Conservation (phyloP, 2,113 vertebrate genomes). For the Oncorhynchus keta region DNA sequence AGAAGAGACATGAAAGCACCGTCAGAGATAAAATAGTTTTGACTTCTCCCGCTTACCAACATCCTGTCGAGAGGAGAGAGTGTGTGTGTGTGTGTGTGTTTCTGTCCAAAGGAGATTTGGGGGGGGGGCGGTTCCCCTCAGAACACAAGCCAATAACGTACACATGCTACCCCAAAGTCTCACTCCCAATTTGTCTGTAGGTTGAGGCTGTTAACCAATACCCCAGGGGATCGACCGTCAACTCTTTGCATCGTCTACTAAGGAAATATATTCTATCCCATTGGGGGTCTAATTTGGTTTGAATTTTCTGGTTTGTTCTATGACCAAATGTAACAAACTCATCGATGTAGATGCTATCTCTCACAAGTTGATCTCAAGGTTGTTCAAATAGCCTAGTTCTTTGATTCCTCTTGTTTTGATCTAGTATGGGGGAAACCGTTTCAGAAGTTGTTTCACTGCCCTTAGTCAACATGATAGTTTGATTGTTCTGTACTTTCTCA, state of each 20-base stretch:
- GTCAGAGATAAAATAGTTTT: conserved; percentile 33
- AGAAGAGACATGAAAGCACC: conserved; percentile 14
- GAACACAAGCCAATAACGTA: neutral
- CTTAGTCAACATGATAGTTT: conserved; percentile 34
- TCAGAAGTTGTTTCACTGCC: conserved; percentile 40
- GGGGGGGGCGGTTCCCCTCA: neutral
- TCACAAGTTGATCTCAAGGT: neutral
- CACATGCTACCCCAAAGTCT: neutral
- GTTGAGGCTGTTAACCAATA: neutral
- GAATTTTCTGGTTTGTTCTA: conserved; percentile 9
- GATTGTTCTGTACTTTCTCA: neutral
- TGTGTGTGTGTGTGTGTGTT: neutral
- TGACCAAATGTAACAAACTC: neutral
- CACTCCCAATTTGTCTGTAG: conserved; percentile 16
- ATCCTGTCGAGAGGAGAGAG: conserved; percentile 18
- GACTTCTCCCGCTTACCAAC: conserved; percentile 15
- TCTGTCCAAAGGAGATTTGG: neutral
- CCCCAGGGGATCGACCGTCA: neutral
- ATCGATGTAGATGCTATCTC: neutral
- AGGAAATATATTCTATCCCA: neutral
- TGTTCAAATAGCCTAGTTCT: neutral
- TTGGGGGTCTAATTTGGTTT: neutral
- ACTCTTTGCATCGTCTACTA: neutral
- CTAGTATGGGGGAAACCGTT: neutral
- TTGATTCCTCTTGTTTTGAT: neutral